Evolutionary conservation across 2,113 vertebrate species (phyloP).

Genomic region (Noctilio leporinus): DNA sequence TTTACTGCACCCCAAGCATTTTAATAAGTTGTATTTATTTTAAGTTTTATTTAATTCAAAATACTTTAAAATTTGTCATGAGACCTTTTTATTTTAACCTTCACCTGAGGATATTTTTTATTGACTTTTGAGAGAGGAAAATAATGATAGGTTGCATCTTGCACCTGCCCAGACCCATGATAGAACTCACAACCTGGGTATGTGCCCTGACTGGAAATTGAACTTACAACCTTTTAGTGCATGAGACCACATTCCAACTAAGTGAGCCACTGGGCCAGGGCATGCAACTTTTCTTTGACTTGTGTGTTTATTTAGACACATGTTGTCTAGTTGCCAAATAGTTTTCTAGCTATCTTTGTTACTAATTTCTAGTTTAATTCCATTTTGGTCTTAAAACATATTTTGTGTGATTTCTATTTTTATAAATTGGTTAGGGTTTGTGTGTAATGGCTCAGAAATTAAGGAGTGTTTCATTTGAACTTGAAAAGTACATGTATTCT

Average conservation of each 20-base stretch:
- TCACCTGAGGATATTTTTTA: neutral
- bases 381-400: neutral
- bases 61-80: neutral
- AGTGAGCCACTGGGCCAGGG: too few species aligned
- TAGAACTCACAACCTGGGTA: too few species aligned
- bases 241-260: too few species aligned
- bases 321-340: neutral
- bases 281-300: neutral
- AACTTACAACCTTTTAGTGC: too few species aligned
- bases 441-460: neutral
- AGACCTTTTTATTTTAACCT: neutral
- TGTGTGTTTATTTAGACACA: neutral
- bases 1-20: neutral
- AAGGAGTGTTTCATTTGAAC: neutral
- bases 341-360: neutral
- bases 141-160: too few species aligned
- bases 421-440: neutral
- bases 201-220: too few species aligned
- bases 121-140: too few species aligned
- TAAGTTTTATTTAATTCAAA: neutral
- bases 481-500: neutral
- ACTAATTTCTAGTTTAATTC: neutral
- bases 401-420: neutral
- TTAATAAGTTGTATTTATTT: neutral
- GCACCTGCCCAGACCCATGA: too few species aligned